A percentile compares a stretch with the other conserved stretches of the same genome.
Evolutionary conservation across 2,113 vertebrate species (phyloP).

Genomic region (Apodemus speciosus): DNA sequence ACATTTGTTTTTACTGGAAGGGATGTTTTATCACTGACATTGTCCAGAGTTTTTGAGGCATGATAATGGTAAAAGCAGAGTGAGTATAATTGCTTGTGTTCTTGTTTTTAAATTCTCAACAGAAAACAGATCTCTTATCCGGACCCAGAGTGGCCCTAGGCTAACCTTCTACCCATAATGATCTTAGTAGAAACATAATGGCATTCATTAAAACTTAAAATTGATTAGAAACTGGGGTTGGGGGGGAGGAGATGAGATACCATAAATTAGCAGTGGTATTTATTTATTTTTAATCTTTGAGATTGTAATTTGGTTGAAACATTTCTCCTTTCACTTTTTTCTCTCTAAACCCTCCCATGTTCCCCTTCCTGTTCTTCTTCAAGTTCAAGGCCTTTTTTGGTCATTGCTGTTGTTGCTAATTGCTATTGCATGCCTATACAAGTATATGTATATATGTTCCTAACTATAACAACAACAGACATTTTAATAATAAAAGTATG

Average conservation of each 20-base stretch:
- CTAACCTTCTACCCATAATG: neutral
- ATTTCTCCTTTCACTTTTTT: neutral
- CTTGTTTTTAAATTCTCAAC: conserved; percentile 5
- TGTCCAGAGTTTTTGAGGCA: conserved; percentile 20
- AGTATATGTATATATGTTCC: too few species aligned
- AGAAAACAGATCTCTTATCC: conserved; percentile 26
- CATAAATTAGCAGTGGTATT: neutral
- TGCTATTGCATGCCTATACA: neutral
- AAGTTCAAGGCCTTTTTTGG: neutral
- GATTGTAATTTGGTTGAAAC: neutral
- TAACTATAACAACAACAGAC: neutral
- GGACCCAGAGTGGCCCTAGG: neutral
- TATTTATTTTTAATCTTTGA: neutral
- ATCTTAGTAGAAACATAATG: neutral
- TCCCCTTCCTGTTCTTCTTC: neutral
- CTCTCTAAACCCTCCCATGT: neutral
- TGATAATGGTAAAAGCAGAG: conserved; percentile 33
- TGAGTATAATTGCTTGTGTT: conserved; percentile 25
- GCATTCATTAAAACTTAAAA: neutral
- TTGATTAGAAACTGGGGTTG: neutral
- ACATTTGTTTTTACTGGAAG: neutral
- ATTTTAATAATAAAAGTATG: neutral
- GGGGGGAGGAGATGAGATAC: neutral
- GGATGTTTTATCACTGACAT: conserved; percentile 19
- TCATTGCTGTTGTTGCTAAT: neutral